Percentiles rank a stretch among this genome's conserved stretches.
Evolutionary conservation across 2,797 vertebrate genomes (phyloP).

Genomic region (Dromococcyx pavoninus): DNA sequence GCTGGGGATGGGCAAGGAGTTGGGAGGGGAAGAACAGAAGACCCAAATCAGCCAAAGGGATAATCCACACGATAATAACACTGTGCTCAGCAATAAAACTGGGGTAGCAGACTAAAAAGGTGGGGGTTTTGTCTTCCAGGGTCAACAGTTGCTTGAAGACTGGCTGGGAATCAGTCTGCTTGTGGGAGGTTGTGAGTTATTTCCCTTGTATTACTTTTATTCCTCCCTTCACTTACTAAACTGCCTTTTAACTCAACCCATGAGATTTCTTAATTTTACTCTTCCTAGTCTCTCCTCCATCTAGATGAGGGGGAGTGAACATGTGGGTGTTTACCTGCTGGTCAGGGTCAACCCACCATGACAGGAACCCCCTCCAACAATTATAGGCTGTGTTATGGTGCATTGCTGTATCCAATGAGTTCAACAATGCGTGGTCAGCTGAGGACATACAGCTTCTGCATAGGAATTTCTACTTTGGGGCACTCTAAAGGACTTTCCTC

Average conservation of each 20-base stretch:
- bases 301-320: accelerated
- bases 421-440: background rate
- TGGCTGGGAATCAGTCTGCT: background rate
- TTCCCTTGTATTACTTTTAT: background rate
- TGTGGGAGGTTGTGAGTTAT: background rate
- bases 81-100: background rate
- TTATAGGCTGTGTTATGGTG: background rate
- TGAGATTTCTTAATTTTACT: background rate
- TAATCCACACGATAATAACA: background rate
- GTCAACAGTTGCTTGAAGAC: background rate
- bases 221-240: background rate
- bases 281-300: background rate
- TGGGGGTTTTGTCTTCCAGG: background rate
- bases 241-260: background rate
- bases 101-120: background rate
- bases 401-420: accelerated
- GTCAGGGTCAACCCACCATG: background rate
- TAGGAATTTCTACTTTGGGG: background rate
- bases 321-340: background rate
- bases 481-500: background rate
- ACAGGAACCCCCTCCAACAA: accelerated
- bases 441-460: background rate
- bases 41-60: background rate
- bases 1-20: background rate
- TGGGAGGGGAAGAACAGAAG: background rate